Base-by-base conservation (phyloP, 2,113 vertebrate genomes). In the Phyllostomus discolor region DNA sequence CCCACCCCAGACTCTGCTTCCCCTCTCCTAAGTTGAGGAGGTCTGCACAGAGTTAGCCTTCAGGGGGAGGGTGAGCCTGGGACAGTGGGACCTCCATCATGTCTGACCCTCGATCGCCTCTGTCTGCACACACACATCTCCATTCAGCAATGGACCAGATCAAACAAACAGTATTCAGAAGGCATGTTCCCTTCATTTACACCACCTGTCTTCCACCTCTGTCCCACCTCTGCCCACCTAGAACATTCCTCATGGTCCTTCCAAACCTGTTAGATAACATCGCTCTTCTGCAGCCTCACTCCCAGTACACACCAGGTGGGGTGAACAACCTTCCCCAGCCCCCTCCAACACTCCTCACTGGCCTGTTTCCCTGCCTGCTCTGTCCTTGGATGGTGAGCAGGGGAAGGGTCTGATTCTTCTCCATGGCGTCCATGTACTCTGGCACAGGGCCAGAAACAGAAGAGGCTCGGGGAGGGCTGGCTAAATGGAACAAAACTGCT, bases 241-340 rank as follows among this genome's bases (percentile, higher is more conserved):
- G 66, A 70, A 28, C 48, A 72, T 4, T 24, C 57, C 43, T 66
- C 1, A 0, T 0, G 3, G 70, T 46, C 59, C 66, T 46, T 80
- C 57, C 52, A 33, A 48, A 31, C 17, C 41, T 28, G 20, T 16
- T n/a, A 35, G 26, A 22, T 15, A 19, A 24, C 3, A 1, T 24
- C 20, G 46, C 38, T 80, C 50, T 28, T 57, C 76, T 10, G 7
- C 9, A 5, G 8, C 62, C 35, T n/a, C 24, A 5, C 26, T 72
- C 10, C 7, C 4, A 2, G 69, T 16, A 2, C 8, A 4, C 1
- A 0, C 8, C 17, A 26, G 26, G 6, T 1, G 62, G 33, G 26
- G 41, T 26, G 41, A 38, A n/a, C 46, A 19, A 33, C 19, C 1
- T 41, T 64, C 52, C 33, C 43, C 4, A 1, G 19, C 70, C 43